These are phyloP conservation scores for Prionailurus bengalensis DNA, from an alignment of 2,113 vertebrate species.

Conservation along the genomic window DNA sequence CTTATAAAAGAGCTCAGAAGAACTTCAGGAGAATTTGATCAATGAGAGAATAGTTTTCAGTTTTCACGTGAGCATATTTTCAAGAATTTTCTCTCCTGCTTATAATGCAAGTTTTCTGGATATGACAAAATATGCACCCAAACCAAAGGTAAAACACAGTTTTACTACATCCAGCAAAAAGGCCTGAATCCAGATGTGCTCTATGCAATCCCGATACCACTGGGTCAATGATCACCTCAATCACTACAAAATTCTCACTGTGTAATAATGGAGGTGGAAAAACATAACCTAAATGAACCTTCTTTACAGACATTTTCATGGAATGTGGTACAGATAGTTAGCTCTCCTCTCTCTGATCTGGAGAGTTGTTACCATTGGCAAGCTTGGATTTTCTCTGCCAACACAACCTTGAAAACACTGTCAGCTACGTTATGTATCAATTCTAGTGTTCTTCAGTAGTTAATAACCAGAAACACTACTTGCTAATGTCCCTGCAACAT, in stretches of 20 bases:
- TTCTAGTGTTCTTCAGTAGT: background rate
- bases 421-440: too few relatives aligned
- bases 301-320: background rate
- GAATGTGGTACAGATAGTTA: background rate
- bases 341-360: background rate
- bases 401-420: background rate
- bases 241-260: background rate
- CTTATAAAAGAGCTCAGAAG: background rate
- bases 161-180: background rate
- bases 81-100: background rate
- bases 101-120: background rate
- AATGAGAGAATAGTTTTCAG: background rate
- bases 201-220: background rate
- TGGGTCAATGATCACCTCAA: background rate
- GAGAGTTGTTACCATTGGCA: background rate
- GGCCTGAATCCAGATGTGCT: background rate
- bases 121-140: background rate
- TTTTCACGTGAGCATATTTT: background rate
- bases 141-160: background rate
- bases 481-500: background rate
- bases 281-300: background rate
- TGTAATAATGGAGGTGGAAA: background rate
- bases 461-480: background rate
- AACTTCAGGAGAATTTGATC: background rate
- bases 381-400: background rate